Percentiles rank a stretch among this genome's conserved stretches.
Evolutionary conservation across 1,140 invertebrate species (phyloP).

Genomic region (Scaptodrosophila lebanonensis): DNA sequence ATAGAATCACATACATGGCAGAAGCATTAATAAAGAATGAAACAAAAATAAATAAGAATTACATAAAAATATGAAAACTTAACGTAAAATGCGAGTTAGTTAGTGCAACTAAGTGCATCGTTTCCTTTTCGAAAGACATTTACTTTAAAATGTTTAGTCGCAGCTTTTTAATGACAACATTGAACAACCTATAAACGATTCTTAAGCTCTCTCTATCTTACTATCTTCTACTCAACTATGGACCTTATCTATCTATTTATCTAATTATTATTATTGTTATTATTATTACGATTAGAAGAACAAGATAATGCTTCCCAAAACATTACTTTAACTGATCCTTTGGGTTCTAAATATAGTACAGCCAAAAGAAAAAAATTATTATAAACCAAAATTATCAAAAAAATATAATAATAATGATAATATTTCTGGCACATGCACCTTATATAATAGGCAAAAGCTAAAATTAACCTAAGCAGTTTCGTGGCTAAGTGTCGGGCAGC

Average conservation of each 20-base stretch:
- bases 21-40: conserved; percentile 15
- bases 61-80: conserved; percentile 28
- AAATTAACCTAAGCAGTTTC: conserved; percentile 12
- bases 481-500: no score
- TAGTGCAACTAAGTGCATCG: conserved; percentile 56
- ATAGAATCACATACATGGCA: conserved; percentile 1
- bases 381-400: no score
- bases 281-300: conserved; percentile 33
- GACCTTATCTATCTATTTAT: conserved; percentile 44
- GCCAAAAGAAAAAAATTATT: no score
- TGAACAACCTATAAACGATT: neutral
- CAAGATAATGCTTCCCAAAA: conserved; percentile 58
- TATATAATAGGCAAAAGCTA: conserved; percentile 23
- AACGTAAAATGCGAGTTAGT: conserved; percentile 62
- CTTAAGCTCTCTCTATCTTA: conserved; percentile 18
- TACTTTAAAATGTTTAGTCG: conserved; percentile 71
- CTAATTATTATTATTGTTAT: no score
- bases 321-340: conserved; percentile 60
- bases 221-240: conserved; percentile 43
- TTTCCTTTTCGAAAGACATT: conserved; percentile 69
- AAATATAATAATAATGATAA: conserved; percentile 3
- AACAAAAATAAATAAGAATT: conserved; percentile 14
- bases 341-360: conserved; percentile 45
- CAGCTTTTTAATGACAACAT: conserved; percentile 54
- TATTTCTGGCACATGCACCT: conserved; percentile 54